Base-by-base conservation (phyloP, 2,113 vertebrate species). In the Sula dactylatra region DNA sequence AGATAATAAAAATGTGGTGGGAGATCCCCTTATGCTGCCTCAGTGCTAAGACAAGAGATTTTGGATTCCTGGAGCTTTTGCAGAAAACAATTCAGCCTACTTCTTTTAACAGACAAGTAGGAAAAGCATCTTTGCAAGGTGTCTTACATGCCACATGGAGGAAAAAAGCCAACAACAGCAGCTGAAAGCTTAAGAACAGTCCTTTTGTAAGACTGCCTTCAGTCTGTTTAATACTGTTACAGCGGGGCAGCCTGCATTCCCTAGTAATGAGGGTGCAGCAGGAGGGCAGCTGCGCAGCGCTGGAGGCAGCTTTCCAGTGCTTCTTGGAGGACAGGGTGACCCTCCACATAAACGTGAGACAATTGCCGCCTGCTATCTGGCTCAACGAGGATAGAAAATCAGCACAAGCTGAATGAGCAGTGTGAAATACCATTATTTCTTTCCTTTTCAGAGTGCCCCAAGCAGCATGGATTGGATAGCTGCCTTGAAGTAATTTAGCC, bases 241-340 rank as follows among this genome's bases (percentile, higher is more conserved):
- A 2, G 58, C 0, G 1, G 27, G 76, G 49, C 82, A 64, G 34
- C n/a, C 61, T 61, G 25, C 0, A 0, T 44, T 80, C 49, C 49
- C 32, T 10, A 11, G 8, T 40, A 54, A 62, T 3, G 27, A 36
- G 17, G 21, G 17, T 52, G 54, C 27, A 83, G 71, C 40, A 70
- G 27, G 7, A 42, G 40, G 36, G 36, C 76, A 59, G 27, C 31
- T 52, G 20, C 0, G 0, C 5, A 34, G 47, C 0, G 0, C 24
- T 82, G 56, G 49, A 38, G 61, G 52, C 52, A 90, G 40, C 21
- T 92, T 82, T 67, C 55, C 26, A 64, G 20, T 21, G 32, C 55
- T 83, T 27, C n/a, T n/a, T n/a, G 20, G 16, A 31, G 5, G 5
- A 45, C 58, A 45, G 15, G 9, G 14, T 54, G 70, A 56, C 36